Conservation (phyloP, 2,888 invertebrate genomes). For the Temnothorax rugatulus region DNA sequence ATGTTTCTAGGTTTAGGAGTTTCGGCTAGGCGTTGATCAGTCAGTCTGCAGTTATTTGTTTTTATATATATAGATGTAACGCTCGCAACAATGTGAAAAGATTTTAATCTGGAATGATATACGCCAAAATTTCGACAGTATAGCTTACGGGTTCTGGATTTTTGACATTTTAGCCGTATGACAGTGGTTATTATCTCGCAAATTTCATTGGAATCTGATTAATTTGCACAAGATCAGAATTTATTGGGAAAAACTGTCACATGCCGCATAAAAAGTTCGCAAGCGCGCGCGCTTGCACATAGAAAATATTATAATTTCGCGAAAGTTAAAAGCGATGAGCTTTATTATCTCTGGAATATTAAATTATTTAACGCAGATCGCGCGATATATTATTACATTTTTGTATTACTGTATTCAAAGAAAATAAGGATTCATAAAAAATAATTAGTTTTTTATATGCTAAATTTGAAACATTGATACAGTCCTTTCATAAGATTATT, state of each 20-base stretch:
- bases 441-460: too few relatives aligned
- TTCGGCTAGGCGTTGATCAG: too few relatives aligned
- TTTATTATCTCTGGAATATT: background rate
- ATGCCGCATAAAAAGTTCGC: background rate
- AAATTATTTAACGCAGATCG: background rate
- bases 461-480: background rate
- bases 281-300: background rate
- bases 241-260: constrained; percentile 17
- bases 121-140: background rate
- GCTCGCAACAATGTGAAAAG: background rate
- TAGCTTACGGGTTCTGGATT: background rate
- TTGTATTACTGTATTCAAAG: background rate
- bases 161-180: background rate
- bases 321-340: background rate
- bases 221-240: background rate
- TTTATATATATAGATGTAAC: background rate
- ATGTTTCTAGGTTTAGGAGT: too few relatives aligned
- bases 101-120: background rate
- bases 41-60: too few relatives aligned
- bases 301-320: constrained; percentile 17
- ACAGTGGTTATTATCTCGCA: background rate
- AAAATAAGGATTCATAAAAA: background rate
- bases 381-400: background rate
- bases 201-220: background rate
- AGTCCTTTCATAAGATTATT: background rate